Percentiles rank a stretch among this genome's conserved stretches.
Evolutionary conservation across 2,113 vertebrate genomes (phyloP).

Genomic region (Sus scrofa): DNA sequence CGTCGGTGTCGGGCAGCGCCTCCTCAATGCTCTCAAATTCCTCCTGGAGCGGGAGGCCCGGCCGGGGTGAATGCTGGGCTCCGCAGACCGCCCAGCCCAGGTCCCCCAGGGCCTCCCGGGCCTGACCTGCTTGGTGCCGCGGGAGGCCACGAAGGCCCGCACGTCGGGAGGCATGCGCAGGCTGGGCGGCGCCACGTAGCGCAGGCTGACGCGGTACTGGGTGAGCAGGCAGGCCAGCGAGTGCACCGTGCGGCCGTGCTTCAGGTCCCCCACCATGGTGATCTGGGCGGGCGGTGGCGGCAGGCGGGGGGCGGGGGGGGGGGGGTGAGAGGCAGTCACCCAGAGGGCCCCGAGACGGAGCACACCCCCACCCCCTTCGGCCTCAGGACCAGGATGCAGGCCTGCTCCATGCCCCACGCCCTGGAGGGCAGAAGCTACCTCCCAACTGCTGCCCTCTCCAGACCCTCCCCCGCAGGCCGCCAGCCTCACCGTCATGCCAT

Average conservation of each 20-base stretch:
- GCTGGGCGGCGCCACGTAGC: slow-evolving; percentile 95
- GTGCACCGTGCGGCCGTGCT: slow-evolving; percentile 97
- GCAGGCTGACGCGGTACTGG: slow-evolving; percentile 95
- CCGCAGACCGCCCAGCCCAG: fast-evolving
- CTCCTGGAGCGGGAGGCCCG: slow-evolving; percentile 87
- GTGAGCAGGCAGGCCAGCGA: slow-evolving; percentile 97
- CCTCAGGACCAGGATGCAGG: background rate
- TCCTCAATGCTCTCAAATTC: slow-evolving; percentile 97
- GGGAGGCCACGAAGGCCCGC: slow-evolving; percentile 93
- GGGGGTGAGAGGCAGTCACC: background rate
- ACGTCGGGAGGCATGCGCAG: slow-evolving; percentile 95
- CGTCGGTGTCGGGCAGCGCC: slow-evolving; percentile 95
- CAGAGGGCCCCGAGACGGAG: fast-evolving
- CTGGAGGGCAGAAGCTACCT: background rate
- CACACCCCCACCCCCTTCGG: fast-evolving
- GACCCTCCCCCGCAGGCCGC: background rate
- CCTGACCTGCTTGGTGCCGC: slow-evolving; percentile 96
- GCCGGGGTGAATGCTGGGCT: fast-evolving
- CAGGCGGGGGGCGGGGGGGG: background rate
- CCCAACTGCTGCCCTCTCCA: no score
- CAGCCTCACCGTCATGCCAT: slow-evolving; percentile 96
- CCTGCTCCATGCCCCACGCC: background rate
- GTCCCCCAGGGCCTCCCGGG: fast-evolving
- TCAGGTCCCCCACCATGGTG: slow-evolving; percentile 98
- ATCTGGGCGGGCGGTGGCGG: slow-evolving; percentile 92